Base-by-base conservation (phyloP, 2,888 invertebrate species). In the Mesochorus sp. region DNA sequence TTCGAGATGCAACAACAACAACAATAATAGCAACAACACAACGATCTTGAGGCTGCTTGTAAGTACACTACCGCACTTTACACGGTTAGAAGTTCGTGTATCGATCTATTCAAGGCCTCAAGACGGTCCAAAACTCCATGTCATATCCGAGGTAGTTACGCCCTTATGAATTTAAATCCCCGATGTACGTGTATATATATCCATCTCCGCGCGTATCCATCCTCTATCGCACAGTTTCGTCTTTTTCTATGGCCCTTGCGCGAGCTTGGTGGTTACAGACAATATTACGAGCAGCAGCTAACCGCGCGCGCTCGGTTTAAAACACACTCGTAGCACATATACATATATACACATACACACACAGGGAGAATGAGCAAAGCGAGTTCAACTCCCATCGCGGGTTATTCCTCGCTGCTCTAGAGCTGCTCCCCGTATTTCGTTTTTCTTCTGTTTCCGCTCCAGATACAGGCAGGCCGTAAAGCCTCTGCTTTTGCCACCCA, bases 371-470 rank as follows among this genome's bases (percentile, higher is more conserved):
- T 59, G 37, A 10, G 6, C 28, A 14, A 19, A 6, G 28, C 2
- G 26, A 49, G 49, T 49, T 34, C 70, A 55, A 59, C 57, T 49
- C 26, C 14, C 34, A 5, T 44, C 37, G 26, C 44, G 17, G 57
- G 44, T 37, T 61, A 61, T 70, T 53, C 1, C 61, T 28, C 37
- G 24, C 19, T 34, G 17, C 12, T 31, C 47, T 12, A 14, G 39
- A 28, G 21, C 51, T 62, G n/a, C 71, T 53, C 39, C 61, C n/a
- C 70, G 79, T 80, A 72, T 87, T 86, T 88, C 82, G 86, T 89
- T 89, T 89, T 89, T 87, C 88, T 87, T 84, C 81, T 82, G 85
- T 87, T 89, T 89, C 89, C 89, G 89, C 87, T 88, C 89, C 86
- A 89, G 88, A 88, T 89, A 88, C 87, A 86, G 85, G 72, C 88